These are phyloP conservation scores for Cacatua alba DNA, from an alignment of 2,113 vertebrate genomes.

Conservation along the genomic window DNA sequence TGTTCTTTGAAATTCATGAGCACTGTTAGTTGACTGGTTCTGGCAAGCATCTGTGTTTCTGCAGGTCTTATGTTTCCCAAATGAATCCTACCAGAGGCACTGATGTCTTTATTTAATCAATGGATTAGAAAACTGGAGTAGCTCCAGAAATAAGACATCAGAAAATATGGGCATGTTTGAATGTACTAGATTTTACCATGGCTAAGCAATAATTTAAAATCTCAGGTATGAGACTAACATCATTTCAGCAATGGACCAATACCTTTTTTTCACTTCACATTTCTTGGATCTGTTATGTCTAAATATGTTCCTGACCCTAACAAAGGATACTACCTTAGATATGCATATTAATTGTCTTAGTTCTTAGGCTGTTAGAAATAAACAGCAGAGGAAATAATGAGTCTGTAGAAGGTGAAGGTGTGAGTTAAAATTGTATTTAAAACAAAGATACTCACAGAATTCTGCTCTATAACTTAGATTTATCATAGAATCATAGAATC, in stretches of 20 bases:
- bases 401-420: background rate
- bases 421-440: background rate
- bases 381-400: background rate
- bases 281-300: background rate
- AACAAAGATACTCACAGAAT: background rate
- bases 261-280: background rate
- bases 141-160: slow-evolving; percentile 12
- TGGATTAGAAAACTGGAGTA: background rate
- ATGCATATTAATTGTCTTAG: background rate
- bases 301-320: background rate
- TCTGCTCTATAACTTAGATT: background rate
- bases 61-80: background rate
- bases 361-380: background rate
- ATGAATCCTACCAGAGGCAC: background rate
- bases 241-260: background rate
- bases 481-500: background rate
- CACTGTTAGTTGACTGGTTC: background rate
- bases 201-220: background rate
- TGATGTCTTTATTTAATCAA: slow-evolving; percentile 39
- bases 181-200: background rate
- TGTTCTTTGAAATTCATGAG: slow-evolving; percentile 23
- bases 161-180: background rate
- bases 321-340: background rate
- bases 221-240: background rate
- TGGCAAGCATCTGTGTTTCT: slow-evolving; percentile 31